phyloP scores from a whole-genome alignment of 2,888 invertebrate species.

The Protonemura montana region DNA sequence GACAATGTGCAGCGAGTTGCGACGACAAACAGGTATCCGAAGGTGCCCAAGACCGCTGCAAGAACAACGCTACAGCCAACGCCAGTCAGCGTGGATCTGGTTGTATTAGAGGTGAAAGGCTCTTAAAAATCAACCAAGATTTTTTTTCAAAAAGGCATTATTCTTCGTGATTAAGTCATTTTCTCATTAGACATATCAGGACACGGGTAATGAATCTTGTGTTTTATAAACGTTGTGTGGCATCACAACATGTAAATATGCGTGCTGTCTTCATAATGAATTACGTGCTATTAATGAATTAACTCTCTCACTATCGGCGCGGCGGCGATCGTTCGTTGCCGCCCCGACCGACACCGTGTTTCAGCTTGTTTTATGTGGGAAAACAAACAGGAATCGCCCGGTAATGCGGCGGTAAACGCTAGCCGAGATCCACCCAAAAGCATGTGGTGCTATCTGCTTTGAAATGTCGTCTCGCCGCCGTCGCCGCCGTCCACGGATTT shows the following conservation, averaged over 20 bases:
- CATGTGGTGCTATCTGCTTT: not conserved
- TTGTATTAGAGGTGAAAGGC: not conserved
- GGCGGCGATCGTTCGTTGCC: not conserved
- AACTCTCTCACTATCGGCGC: not conserved
- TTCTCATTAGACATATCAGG: constrained; percentile 30
- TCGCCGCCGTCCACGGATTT: not conserved
- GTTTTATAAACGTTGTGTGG: constrained; percentile 31
- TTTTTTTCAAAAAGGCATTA: not conserved
- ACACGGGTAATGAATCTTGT: constrained; percentile 38
- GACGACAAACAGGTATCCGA: constrained; percentile 26
- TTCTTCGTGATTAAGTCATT: constrained; percentile 38
- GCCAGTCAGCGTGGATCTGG: not conserved
- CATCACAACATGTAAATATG: constrained; percentile 39
- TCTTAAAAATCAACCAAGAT: not conserved
- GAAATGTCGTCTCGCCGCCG: not conserved
- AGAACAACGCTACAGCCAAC: not conserved
- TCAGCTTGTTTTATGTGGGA: constrained; percentile 22
- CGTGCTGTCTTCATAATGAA: constrained; percentile 32
- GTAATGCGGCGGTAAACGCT: not conserved
- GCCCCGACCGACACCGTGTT: constrained; percentile 15
- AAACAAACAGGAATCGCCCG: constrained; percentile 35
- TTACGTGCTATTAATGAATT: constrained; percentile 28
- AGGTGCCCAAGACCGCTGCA: not conserved
- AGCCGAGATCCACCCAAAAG: constrained; percentile 15
- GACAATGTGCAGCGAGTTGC: not conserved